Evolutionary conservation across 2,888 invertebrate genomes (phyloP).

Genomic region (Synergus laeviventris): DNA sequence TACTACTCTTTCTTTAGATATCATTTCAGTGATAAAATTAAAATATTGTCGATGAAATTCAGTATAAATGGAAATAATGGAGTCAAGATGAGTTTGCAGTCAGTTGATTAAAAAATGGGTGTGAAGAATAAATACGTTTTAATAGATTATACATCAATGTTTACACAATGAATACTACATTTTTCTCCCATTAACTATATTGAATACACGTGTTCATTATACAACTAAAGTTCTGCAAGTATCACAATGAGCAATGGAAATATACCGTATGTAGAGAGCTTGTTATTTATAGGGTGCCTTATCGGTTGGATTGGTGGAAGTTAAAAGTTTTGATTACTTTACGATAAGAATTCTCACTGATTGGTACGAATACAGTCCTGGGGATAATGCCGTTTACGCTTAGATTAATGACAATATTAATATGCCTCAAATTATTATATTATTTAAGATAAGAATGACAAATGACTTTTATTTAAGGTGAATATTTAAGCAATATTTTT

Average conservation of each 20-base stretch:
- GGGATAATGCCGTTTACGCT: neutral
- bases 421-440: neutral
- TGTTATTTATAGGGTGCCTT: conserved; percentile 56
- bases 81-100: neutral
- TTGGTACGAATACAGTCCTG: conserved; percentile 42
- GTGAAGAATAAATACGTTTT: neutral
- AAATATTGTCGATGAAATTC: conserved; percentile 5
- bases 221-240: conserved; percentile 42
- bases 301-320: conserved; percentile 52
- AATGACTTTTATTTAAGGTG: neutral
- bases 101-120: neutral
- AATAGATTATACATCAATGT: too few species aligned
- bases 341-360: conserved; percentile 53
- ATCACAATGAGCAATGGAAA: conserved; percentile 57
- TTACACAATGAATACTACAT: too few species aligned
- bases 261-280: conserved; percentile 52
- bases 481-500: too few species aligned
- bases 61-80: neutral
- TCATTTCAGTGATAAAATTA: conserved; percentile 33
- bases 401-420: neutral
- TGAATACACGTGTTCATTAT: neutral
- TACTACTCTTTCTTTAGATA: conserved; percentile 12
- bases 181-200: too few species aligned
- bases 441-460: neutral
- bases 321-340: conserved; percentile 58